These are phyloP conservation scores for Malurus elegans DNA, from an alignment of 2,113 vertebrate species.

Conservation along the genomic window DNA sequence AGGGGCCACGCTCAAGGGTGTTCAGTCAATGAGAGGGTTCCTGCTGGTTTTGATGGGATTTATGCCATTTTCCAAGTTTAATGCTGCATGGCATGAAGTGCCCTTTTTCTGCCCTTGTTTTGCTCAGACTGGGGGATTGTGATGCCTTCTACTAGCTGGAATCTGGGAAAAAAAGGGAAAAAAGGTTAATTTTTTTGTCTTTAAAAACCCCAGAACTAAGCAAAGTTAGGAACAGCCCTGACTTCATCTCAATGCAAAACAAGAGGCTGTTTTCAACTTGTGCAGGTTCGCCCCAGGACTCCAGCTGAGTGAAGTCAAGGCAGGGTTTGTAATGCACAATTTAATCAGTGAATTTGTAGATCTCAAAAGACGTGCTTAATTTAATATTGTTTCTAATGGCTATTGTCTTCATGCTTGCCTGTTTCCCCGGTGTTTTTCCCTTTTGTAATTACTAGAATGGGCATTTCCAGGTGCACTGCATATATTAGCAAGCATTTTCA, in stretches of 20 bases:
- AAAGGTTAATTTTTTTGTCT: neutral
- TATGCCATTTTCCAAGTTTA: neutral
- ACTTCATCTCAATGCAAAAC: neutral
- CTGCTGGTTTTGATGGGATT: neutral
- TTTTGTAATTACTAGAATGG: constrained; percentile 52
- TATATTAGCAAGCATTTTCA: constrained; percentile 43
- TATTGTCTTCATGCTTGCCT: constrained; percentile 50
- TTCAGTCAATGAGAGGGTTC: neutral
- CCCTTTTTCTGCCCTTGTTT: neutral
- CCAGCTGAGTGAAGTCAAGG: constrained; percentile 1
- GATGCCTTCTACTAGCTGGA: neutral
- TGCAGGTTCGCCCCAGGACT: neutral
- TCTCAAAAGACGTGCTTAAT: constrained; percentile 42
- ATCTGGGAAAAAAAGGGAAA: neutral
- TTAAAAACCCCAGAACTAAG: neutral
- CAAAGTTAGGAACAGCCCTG: neutral
- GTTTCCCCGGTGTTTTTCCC: constrained; percentile 22
- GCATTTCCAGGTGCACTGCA: constrained; percentile 53
- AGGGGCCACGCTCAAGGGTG: neutral
- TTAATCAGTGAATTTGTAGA: constrained; percentile 34
- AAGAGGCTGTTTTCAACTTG: neutral
- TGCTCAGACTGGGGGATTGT: neutral
- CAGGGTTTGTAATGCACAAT: constrained; percentile 34
- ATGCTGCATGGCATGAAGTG: neutral
- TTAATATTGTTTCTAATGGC: constrained; percentile 57